phyloP scores from a whole-genome alignment of 2,888 invertebrate genomes.

The Coenonympha arcania region DNA sequence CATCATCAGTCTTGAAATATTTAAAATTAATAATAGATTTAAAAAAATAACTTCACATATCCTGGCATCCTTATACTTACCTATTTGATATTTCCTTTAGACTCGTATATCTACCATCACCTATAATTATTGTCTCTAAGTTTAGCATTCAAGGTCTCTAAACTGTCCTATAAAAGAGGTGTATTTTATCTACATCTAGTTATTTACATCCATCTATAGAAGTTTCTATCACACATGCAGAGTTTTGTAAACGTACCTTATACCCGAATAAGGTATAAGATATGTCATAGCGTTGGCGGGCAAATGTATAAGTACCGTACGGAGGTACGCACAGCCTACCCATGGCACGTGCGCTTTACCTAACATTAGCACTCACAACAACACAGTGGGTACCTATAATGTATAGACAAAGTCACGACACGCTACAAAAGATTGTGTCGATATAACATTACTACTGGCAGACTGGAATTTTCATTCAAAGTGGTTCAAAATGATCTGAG shows the following conservation, averaged over 20 bases:
- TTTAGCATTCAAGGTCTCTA: too few species aligned
- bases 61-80: too few species aligned
- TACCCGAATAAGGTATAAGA: slow-evolving; percentile 15
- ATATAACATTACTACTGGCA: slow-evolving; percentile 29
- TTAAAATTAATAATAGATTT: too few species aligned
- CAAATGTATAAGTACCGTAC: neutral
- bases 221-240: neutral
- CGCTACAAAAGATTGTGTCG: slow-evolving; percentile 34
- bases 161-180: too few species aligned
- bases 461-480: slow-evolving; percentile 33
- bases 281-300: slow-evolving; percentile 23
- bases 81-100: too few species aligned
- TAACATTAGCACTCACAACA: slow-evolving; percentile 37
- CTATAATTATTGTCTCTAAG: too few species aligned
- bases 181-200: too few species aligned
- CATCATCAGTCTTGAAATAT: too few species aligned
- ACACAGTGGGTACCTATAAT: slow-evolving; percentile 32
- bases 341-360: slow-evolving; percentile 35
- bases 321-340: slow-evolving; percentile 20
- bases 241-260: neutral
- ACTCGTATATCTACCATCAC: too few species aligned
- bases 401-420: slow-evolving; percentile 39
- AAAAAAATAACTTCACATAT: too few species aligned
- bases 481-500: slow-evolving; percentile 27
- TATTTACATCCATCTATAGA: too few species aligned